Conservation (phyloP, 2,888 invertebrate species). For the Synanthedon vespiformis region DNA sequence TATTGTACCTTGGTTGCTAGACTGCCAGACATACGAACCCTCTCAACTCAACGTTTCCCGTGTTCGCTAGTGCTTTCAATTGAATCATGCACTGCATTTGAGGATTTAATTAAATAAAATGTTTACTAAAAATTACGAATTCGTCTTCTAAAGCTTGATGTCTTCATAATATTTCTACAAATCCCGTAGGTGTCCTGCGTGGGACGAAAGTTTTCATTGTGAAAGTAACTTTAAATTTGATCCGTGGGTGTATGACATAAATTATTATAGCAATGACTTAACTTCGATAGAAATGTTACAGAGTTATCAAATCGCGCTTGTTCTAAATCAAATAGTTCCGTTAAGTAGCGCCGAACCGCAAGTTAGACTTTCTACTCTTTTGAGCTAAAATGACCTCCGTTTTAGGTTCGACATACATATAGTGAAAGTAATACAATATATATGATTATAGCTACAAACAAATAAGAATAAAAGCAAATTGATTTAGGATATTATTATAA, state of each 20-base stretch:
- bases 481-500: background rate
- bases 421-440: slow-evolving; percentile 36
- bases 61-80: slow-evolving; percentile 9
- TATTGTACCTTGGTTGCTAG: slow-evolving; percentile 52
- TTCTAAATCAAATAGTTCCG: slow-evolving; percentile 9
- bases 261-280: background rate
- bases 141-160: background rate
- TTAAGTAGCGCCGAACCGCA: slow-evolving; percentile 15
- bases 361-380: slow-evolving; percentile 20
- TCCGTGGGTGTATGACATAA: background rate
- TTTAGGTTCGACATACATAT: slow-evolving; percentile 15
- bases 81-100: no score
- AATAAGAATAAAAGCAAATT: background rate
- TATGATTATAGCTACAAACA: background rate
- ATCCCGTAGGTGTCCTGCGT: slow-evolving; percentile 3
- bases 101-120: no score
- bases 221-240: slow-evolving; percentile 12
- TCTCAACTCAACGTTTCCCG: slow-evolving; percentile 10
- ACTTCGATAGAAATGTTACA: background rate
- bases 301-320: background rate
- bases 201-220: slow-evolving; percentile 9
- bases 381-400: slow-evolving; percentile 19
- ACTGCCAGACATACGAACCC: slow-evolving; percentile 63
- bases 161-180: background rate
- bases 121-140: no score